These are phyloP conservation scores for Gari tellinella DNA, from an alignment of 2,888 invertebrate genomes.

Conservation along the genomic window DNA sequence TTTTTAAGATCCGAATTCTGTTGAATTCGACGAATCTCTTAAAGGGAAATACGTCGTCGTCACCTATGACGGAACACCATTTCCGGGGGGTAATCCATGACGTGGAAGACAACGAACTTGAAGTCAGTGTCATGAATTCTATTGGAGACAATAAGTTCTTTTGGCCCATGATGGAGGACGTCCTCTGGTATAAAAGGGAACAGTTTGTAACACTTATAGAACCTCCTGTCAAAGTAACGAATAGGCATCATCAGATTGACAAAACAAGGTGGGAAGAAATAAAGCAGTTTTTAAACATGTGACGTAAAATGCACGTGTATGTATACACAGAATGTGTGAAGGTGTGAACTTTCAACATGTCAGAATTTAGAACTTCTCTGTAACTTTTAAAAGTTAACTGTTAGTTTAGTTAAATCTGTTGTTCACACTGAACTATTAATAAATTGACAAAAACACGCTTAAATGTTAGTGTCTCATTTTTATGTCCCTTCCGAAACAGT, in stretches of 20 bases:
- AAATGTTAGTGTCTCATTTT: too few relatives aligned
- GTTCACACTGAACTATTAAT: too few relatives aligned
- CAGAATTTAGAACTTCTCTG: too few relatives aligned
- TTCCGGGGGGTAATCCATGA: slow-evolving; percentile 27
- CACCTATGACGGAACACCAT: slow-evolving; percentile 26
- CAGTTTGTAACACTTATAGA: slow-evolving; percentile 1
- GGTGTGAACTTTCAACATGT: too few relatives aligned
- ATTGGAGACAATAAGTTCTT: slow-evolving; percentile 10
- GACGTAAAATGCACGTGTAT: too few relatives aligned
- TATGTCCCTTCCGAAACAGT: too few relatives aligned
- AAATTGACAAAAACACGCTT: too few relatives aligned
- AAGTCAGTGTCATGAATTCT: slow-evolving; percentile 17
- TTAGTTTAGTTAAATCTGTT: too few relatives aligned
- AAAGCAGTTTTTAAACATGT: too few relatives aligned
- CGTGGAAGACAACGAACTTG: slow-evolving; percentile 33
- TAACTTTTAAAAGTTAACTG: too few relatives aligned
- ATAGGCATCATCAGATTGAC: slow-evolving; percentile 2
- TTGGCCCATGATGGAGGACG: slow-evolving; percentile 10
- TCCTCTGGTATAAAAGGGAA: slow-evolving; percentile 8
- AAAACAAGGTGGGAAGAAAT: slow-evolving; percentile 1
- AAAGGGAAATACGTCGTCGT: slow-evolving; percentile 24
- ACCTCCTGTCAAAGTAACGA: background rate
- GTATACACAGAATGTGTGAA: too few relatives aligned
- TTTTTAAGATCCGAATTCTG: background rate
- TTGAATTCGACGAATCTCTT: slow-evolving; percentile 28